Conservation (phyloP, 2,888 invertebrate genomes). For the Diogma glabrata region DNA sequence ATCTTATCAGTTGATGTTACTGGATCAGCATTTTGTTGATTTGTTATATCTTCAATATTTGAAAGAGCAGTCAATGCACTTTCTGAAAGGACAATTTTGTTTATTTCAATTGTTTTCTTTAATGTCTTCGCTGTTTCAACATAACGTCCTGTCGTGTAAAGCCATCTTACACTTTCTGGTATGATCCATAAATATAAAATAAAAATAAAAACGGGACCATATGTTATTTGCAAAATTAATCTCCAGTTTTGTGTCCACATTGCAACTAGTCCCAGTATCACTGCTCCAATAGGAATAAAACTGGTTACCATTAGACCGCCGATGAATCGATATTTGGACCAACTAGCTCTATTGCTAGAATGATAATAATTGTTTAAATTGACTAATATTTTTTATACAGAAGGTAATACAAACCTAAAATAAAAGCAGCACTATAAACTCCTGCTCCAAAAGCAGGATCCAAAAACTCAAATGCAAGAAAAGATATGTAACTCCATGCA, state of each 20-base stretch:
- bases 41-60: conserved; percentile 25
- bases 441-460: background rate
- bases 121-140: background rate
- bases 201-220: background rate
- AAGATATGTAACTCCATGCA: background rate
- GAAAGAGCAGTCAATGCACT: conserved; percentile 39
- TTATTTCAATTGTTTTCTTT: background rate
- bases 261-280: background rate
- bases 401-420: no score
- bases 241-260: background rate
- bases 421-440: background rate
- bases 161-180: conserved; percentile 3
- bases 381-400: no score
- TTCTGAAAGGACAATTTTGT: conserved; percentile 36
- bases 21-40: conserved; percentile 9
- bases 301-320: background rate
- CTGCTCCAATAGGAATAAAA: background rate
- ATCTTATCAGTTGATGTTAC: background rate
- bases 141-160: background rate
- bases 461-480: background rate
- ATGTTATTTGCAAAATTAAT: background rate
- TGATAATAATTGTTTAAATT: no score
- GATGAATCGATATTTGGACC: background rate
- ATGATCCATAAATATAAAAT: background rate
- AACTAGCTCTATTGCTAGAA: conserved; percentile 36